Percentiles rank a stretch among this genome's conserved stretches.
phyloP scores from a whole-genome alignment of 35 echinoderm and acorn worm genomes.

The Eucidaris tribuloides region DNA sequence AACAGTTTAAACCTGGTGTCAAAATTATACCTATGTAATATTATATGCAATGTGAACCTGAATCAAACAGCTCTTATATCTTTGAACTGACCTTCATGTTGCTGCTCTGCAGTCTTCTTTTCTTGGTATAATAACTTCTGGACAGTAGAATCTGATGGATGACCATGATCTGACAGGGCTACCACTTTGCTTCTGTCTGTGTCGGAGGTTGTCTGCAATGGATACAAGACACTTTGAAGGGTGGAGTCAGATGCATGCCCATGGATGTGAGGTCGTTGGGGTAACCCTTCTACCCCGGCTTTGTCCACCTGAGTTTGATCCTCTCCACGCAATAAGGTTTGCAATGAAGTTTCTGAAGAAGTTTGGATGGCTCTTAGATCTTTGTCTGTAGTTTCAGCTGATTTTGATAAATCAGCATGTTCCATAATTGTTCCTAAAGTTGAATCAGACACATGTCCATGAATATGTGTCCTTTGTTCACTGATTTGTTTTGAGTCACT shows the following conservation, averaged over 20 bases:
- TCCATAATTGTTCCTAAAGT: slow-evolving; percentile 50
- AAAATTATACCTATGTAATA: too few species aligned
- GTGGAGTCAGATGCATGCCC: slow-evolving; percentile 62
- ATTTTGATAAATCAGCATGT: too few species aligned
- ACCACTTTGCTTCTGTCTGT: neutral
- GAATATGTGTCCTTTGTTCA: neutral
- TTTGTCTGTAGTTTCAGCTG: too few species aligned
- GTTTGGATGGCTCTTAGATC: too few species aligned
- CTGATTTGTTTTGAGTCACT: too few species aligned
- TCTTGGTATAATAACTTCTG: slow-evolving; percentile 56
- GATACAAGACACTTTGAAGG: slow-evolving; percentile 51
- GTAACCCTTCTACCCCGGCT: neutral
- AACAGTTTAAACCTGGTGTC: too few species aligned
- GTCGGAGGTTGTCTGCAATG: neutral
- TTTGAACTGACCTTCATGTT: too few species aligned
- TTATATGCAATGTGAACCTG: too few species aligned
- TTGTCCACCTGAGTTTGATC: too few species aligned
- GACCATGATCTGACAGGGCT: slow-evolving; percentile 1
- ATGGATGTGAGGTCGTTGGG: neutral
- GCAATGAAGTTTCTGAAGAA: too few species aligned
- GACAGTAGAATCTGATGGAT: slow-evolving; percentile 71
- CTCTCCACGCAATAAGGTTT: too few species aligned
- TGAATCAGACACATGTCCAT: slow-evolving; percentile 61
- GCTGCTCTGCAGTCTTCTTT: neutral
- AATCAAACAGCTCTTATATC: too few species aligned